Evolutionary conservation across 2,113 vertebrate species (phyloP).

Genomic region (Xyrauchen texanus): DNA sequence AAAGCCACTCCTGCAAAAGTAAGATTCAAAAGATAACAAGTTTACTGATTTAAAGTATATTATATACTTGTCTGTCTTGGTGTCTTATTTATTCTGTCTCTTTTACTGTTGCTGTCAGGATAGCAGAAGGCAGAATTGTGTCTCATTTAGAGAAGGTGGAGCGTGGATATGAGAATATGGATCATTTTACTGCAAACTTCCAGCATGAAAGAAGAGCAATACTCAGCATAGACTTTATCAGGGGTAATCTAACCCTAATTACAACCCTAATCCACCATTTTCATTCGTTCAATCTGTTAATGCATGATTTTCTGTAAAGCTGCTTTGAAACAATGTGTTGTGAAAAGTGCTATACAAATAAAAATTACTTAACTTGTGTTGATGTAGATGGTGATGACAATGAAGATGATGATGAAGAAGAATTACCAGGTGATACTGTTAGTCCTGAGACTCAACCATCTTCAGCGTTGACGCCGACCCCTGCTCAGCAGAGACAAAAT

Average conservation of each 20-base stretch:
- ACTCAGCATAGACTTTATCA: slow-evolving; percentile 83
- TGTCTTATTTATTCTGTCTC: background rate
- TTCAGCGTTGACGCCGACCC: background rate
- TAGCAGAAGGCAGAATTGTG: slow-evolving; percentile 81
- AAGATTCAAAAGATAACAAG: slow-evolving; percentile 61
- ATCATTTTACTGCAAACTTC: slow-evolving; percentile 85
- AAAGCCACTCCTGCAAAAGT: slow-evolving; percentile 92
- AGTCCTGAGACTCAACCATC: slow-evolving; percentile 21
- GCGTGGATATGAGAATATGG: slow-evolving; percentile 90
- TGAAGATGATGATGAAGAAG: slow-evolving; percentile 61
- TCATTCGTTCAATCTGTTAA: too few species aligned
- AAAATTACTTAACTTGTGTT: slow-evolving; percentile 46
- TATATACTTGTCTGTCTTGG: background rate
- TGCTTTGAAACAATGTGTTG: too few species aligned
- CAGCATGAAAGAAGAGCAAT: slow-evolving; percentile 85
- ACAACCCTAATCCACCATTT: too few species aligned
- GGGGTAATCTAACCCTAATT: slow-evolving; percentile 71
- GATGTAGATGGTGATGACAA: slow-evolving; percentile 50
- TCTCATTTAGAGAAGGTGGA: slow-evolving; percentile 91
- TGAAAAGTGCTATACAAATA: too few species aligned
- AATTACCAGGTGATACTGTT: slow-evolving; percentile 59
- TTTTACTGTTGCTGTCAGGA: slow-evolving; percentile 71
- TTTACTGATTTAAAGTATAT: too few species aligned
- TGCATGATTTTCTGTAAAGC: too few species aligned
- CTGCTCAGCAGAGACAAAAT: slow-evolving; percentile 26